phyloP scores from a whole-genome alignment of 1,140 invertebrate species.

The Formica exsecta region DNA sequence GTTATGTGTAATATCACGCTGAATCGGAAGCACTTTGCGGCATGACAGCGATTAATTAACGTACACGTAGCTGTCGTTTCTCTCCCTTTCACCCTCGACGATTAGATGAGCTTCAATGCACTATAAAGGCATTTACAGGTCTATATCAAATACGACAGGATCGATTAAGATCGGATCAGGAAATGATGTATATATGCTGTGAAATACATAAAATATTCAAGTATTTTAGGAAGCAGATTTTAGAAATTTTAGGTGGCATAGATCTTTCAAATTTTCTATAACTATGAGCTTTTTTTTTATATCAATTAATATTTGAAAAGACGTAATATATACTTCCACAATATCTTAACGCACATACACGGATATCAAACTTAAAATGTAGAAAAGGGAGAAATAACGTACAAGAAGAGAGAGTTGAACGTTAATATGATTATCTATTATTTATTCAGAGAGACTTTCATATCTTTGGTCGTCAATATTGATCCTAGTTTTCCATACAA shows the following conservation, averaged over 20 bases:
- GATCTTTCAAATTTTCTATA: background rate
- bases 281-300: background rate
- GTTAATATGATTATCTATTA: background rate
- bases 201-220: background rate
- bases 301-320: background rate
- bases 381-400: no score
- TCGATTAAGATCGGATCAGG: constrained; percentile 1
- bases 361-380: background rate
- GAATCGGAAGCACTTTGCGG: constrained; percentile 63
- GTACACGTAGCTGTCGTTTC: constrained; percentile 62
- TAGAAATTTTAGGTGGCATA: no score
- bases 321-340: background rate
- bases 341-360: background rate
- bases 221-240: background rate
- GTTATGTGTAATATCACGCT: constrained; percentile 68
- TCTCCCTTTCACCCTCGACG: constrained; percentile 19
- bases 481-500: background rate
- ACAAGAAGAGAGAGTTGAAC: background rate
- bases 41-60: constrained; percentile 64
- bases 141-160: constrained; percentile 2
- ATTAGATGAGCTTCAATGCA: constrained; percentile 52
- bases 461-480: constrained; percentile 22
- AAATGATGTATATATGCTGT: background rate
- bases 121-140: constrained; percentile 36
- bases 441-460: constrained; percentile 10